A percentile compares a stretch with the other conserved stretches of the same genome.
These are phyloP conservation scores for Philantomba maxwellii DNA, from an alignment of 2,113 vertebrate species.

Conservation along the genomic window DNA sequence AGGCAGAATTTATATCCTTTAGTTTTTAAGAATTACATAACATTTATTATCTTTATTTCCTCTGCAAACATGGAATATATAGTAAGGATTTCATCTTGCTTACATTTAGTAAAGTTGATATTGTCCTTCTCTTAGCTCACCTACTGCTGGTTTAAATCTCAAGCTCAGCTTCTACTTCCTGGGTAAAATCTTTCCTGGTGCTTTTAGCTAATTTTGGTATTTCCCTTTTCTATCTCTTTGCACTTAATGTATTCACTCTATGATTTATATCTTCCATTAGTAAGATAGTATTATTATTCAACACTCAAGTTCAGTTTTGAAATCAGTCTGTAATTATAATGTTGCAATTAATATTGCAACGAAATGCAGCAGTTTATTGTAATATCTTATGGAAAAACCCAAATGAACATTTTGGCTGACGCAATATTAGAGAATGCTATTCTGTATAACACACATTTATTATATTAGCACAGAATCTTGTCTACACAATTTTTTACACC, in stretches of 20 bases:
- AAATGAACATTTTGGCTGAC: neutral
- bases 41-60: constrained; percentile 11
- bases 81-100: neutral
- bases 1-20: neutral
- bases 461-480: neutral
- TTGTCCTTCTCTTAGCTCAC: neutral
- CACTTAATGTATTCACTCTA: neutral
- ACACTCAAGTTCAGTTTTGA: neutral
- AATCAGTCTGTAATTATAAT: neutral
- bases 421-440: neutral
- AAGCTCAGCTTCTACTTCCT: neutral
- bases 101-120: neutral
- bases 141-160: neutral
- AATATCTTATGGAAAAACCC: neutral
- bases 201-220: neutral
- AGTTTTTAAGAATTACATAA: neutral
- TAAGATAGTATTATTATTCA: neutral
- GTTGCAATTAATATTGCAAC: neutral
- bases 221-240: neutral
- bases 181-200: neutral
- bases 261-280: neutral
- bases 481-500: neutral
- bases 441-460: neutral
- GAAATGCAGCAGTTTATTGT: neutral
- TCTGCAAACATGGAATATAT: neutral